Conservation (phyloP, 2,888 invertebrate species). For the Pharmacophagus antenor region DNA sequence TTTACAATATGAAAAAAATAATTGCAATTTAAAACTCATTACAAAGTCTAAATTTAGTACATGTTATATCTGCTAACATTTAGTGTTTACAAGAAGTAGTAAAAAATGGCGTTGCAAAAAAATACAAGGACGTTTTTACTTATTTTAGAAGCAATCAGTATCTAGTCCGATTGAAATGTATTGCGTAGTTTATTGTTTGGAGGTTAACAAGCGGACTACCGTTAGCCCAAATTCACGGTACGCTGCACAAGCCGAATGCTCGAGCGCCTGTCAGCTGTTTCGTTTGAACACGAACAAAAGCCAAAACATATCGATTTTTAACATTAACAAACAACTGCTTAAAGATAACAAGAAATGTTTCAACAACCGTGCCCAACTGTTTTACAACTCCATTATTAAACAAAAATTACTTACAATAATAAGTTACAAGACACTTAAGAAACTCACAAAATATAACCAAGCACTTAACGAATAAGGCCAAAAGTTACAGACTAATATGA, state of each 20-base stretch:
- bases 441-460: constrained; percentile 2
- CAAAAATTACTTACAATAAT: constrained; percentile 15
- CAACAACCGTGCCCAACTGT: neutral
- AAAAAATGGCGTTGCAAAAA: constrained; percentile 4
- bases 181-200: constrained; percentile 29
- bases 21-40: neutral
- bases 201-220: constrained; percentile 38
- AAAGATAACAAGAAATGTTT: neutral
- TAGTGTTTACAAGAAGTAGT: neutral
- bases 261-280: constrained; percentile 55
- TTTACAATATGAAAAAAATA: neutral
- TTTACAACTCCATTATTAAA: neutral
- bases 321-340: neutral
- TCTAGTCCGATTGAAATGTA: constrained; percentile 21
- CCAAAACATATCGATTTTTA: constrained; percentile 36
- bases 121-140: constrained; percentile 2
- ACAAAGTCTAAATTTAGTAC: too few relatives aligned
- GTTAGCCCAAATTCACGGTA: constrained; percentile 50
- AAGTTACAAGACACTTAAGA: constrained; percentile 4
- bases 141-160: neutral
- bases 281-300: constrained; percentile 38
- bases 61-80: neutral
- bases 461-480: constrained; percentile 5
- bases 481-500: constrained; percentile 1
- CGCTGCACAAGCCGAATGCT: constrained; percentile 48